Percentiles rank a stretch among this genome's conserved stretches.
Conservation (phyloP, 2,113 vertebrate species). For the Pyxicephalus adspersus region DNA sequence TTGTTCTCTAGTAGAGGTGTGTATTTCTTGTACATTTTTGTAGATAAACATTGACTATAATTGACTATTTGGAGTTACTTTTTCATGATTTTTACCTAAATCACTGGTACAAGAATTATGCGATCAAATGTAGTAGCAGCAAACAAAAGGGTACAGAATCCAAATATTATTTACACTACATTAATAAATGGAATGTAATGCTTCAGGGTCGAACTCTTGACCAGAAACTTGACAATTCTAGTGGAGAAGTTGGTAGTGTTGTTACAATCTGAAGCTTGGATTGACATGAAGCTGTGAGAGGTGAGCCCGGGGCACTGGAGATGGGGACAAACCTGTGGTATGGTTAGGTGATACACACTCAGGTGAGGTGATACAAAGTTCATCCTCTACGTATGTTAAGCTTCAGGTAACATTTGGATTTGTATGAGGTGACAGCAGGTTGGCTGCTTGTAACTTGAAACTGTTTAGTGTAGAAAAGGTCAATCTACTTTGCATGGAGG, state of each 20-base stretch:
- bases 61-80: too few species aligned
- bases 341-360: constrained; percentile 15
- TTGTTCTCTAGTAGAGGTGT: too few species aligned
- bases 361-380: constrained; percentile 47
- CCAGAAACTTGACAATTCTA: background rate
- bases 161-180: too few species aligned
- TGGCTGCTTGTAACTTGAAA: constrained; percentile 34
- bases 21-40: too few species aligned
- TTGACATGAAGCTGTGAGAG: constrained; percentile 1
- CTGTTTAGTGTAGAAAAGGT: constrained; percentile 12
- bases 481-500: constrained; percentile 32
- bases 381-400: constrained; percentile 15
- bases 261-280: background rate
- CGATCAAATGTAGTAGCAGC: too few species aligned
- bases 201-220: background rate
- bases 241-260: background rate
- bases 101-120: too few species aligned
- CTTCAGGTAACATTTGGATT: constrained; percentile 38
- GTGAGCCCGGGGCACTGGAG: background rate
- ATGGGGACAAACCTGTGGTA: constrained; percentile 1
- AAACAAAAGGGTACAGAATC: too few species aligned
- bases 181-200: background rate
- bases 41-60: too few species aligned
- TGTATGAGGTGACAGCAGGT: constrained; percentile 21
- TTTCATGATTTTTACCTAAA: too few species aligned